Evolutionary conservation across 2,888 invertebrate genomes (phyloP), one percentile per base, ranked within the genome.

Genomic region (Strigamia maritima): DNA sequence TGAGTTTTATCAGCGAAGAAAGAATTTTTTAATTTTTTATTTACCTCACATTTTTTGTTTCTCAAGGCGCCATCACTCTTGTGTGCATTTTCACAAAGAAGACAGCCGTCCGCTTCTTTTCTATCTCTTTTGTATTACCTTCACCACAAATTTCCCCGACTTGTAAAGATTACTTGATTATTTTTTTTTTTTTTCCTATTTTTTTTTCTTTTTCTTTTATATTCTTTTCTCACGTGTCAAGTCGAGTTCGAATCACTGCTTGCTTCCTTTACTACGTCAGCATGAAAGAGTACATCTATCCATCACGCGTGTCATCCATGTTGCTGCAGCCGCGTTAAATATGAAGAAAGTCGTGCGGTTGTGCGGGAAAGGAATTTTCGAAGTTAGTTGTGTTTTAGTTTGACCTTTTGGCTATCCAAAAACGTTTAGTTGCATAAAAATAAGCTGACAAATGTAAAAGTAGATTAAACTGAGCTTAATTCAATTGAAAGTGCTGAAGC

Each of bases 261-360:
- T 22, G 60, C 60, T 65, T 65, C 60, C 60, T 65, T 65, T 65
- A 65, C 22, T 65, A 65, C 60, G 60, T 65, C 60, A 65, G 60
- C 14, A 65, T 65, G 60, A 65, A 65, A 65, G 60, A 65, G 60
- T 65, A 22, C 60, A 22, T 24, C 60, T 65, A 65, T 65, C 60
- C 60, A 65, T 65, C 60, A 65, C 60, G 0, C 6, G 60, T 65
- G 60, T 65, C 60, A 65, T 65, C 60, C 24, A 65, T 10, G 60
- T 65, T 65, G 60, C 7, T 24, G 19, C 22, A 22, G 60, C 10
- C 60, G 22, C 24, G 60, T 65, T 65, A 24, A 65, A 65, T 65
- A 65, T 24, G 60, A n/a, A 65, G 22, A 22, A 65, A 65, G 10
- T 24, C 60, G 60, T 7, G 24, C 22, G 24, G 19, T 10, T 65